Percentiles rank a stretch among this genome's conserved stretches.
phyloP scores from a whole-genome alignment of 2,888 invertebrate genomes.

The Heliconius aoede region DNA sequence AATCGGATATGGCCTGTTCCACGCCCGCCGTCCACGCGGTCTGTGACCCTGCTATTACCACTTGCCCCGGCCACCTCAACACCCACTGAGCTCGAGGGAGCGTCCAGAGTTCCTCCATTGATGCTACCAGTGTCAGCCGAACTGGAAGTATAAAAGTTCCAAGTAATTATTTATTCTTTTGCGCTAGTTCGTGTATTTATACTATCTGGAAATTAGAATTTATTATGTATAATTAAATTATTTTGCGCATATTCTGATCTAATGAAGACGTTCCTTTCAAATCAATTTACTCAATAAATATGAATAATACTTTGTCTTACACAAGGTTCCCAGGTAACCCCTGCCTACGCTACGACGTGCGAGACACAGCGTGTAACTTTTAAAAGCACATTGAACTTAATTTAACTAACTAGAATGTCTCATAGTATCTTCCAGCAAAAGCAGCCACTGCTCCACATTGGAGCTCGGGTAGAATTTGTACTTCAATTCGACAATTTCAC shows the following conservation, averaged over 20 bases:
- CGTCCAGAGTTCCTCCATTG: constrained; percentile 64
- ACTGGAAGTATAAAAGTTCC: constrained; percentile 53
- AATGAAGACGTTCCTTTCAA: no score
- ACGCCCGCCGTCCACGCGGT: constrained; percentile 89
- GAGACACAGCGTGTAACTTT: not conserved
- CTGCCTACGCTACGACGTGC: no score
- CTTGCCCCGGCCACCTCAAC: constrained; percentile 90
- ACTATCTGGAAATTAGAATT: no score
- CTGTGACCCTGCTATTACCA: constrained; percentile 90
- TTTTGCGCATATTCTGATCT: not conserved
- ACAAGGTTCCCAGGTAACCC: no score
- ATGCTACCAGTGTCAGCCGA: constrained; percentile 73
- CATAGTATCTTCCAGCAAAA: constrained; percentile 88
- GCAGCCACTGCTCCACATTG: constrained; percentile 91
- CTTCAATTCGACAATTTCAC: constrained; percentile 87
- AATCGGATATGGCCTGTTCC: constrained; percentile 84
- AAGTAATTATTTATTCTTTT: no score
- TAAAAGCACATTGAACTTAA: not conserved
- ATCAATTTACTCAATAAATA: no score
- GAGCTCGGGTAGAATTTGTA: constrained; percentile 87
- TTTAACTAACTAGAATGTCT: constrained; percentile 81
- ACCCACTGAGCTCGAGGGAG: constrained; percentile 86
- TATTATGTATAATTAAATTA: no score
- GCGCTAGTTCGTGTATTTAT: no score
- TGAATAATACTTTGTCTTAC: no score